These are phyloP conservation scores for Bradypus variegatus DNA, from an alignment of 2,797 vertebrate genomes.

Conservation along the genomic window DNA sequence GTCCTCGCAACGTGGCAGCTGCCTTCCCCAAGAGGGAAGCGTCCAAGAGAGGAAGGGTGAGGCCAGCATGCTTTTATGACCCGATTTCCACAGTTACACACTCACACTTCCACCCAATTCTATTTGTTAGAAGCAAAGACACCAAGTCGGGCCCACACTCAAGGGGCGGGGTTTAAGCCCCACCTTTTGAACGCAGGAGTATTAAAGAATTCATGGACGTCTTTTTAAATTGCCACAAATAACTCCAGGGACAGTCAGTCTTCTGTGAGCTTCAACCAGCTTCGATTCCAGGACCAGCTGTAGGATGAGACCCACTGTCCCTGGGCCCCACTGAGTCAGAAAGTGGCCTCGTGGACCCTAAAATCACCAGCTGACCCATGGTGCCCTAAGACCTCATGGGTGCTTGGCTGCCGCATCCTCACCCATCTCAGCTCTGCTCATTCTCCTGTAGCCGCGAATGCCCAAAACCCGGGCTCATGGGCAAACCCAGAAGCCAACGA, in stretches of 20 bases:
- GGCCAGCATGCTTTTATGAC: neutral
- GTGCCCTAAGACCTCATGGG: neutral
- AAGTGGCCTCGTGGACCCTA: neutral
- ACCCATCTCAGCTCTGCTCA: accelerated
- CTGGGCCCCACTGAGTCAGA: neutral
- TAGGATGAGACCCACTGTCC: accelerated
- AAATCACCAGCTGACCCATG: neutral
- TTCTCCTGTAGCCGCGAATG: accelerated
- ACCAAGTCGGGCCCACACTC: accelerated
- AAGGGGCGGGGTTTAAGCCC: neutral
- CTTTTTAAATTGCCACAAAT: neutral
- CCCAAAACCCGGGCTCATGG: neutral
- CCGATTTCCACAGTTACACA: neutral
- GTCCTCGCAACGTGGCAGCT: neutral
- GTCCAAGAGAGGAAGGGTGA: neutral
- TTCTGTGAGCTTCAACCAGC: neutral
- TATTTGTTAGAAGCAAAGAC: accelerated
- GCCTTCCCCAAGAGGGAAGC: accelerated
- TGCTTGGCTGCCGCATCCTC: accelerated
- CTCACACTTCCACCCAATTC: accelerated
- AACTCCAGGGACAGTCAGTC: neutral
- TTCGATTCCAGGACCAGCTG: neutral
- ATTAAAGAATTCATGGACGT: neutral
- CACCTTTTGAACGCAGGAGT: no score
- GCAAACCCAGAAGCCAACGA: neutral